Base-by-base conservation (phyloP, 2,113 vertebrate genomes). In the Menidia beryllina region DNA sequence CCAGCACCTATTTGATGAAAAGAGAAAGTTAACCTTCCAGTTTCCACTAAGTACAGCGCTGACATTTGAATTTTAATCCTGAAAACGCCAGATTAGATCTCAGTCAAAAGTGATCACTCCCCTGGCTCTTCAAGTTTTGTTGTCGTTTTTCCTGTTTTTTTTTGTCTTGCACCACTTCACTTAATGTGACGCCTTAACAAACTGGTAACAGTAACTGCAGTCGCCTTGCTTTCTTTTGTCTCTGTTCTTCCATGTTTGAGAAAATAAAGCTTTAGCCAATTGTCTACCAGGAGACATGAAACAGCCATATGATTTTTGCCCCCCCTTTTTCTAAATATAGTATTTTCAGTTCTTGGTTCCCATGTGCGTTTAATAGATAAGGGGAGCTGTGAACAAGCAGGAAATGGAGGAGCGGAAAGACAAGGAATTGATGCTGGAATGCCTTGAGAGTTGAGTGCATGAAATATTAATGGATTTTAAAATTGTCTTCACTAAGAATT, bases 31-130 rank as follows among this genome's bases (percentile, higher is more conserved):
- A 91, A 92, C 87, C 88, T 85, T 72, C 73, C 75, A 65, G 81
- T 77, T 86, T 89, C 85, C 81, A 80, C 75, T 69, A 83, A 87
- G 81, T 74, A 62, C 83, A 77, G 65, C 74, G 81, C 72, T 91
- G 93, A 89, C 87, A 89, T 93, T 92, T 91, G 72, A 88, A 92
- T 89, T 91, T 88, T 81, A 88, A 90, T 87, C 82, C 89, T 67
- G 83, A 90, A 90, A 88, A 88, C 86, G 87, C 91, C 85, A 77
- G 91, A 89, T 90, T 81, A 86, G 81, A 91, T 92, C 83, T 91
- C 45, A 79, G 89, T 85, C 88, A 82, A 83, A 91, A 87, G 87
- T 79, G 86, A 92, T 91, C 82, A 81, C 70, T 73, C 61, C 81
- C 23, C n/a, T 72, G 60, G 52, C 67, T 80, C 62, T 55, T 47